phyloP scores from a whole-genome alignment of 2,113 vertebrate species.

The Pseudopipra pipra region DNA sequence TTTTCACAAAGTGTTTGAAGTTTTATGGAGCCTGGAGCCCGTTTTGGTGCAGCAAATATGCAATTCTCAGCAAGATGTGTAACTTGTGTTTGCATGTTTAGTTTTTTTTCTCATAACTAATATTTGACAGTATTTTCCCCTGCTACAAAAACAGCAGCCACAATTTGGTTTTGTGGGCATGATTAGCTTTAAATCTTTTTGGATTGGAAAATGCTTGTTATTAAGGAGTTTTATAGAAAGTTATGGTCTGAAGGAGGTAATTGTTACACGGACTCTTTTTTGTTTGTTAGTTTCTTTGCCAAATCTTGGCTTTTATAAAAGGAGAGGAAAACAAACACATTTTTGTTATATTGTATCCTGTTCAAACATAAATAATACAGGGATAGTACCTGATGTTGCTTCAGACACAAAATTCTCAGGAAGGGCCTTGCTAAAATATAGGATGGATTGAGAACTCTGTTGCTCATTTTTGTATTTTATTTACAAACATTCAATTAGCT shows the following conservation, averaged over 20 bases:
- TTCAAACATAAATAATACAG: neutral
- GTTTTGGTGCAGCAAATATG: neutral
- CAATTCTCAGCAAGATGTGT: neutral
- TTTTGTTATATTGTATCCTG: neutral
- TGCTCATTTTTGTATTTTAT: neutral
- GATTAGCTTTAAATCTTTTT: neutral
- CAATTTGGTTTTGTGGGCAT: neutral
- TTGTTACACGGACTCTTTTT: neutral
- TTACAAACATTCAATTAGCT: neutral
- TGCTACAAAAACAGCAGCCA: neutral
- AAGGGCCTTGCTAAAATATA: neutral
- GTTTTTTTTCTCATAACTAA: neutral
- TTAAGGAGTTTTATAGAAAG: neutral
- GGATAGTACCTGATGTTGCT: neutral
- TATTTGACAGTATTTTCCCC: neutral
- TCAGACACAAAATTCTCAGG: neutral
- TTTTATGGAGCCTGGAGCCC: neutral
- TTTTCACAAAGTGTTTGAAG: neutral
- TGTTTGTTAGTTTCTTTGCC: neutral
- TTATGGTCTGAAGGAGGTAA: neutral
- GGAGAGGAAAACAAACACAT: neutral
- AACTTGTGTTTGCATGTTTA: neutral
- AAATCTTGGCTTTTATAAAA: neutral
- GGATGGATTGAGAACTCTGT: neutral
- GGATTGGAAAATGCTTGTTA: neutral